phyloP scores from a whole-genome alignment of 2,797 vertebrate genomes.

The Channallabes apus region DNA sequence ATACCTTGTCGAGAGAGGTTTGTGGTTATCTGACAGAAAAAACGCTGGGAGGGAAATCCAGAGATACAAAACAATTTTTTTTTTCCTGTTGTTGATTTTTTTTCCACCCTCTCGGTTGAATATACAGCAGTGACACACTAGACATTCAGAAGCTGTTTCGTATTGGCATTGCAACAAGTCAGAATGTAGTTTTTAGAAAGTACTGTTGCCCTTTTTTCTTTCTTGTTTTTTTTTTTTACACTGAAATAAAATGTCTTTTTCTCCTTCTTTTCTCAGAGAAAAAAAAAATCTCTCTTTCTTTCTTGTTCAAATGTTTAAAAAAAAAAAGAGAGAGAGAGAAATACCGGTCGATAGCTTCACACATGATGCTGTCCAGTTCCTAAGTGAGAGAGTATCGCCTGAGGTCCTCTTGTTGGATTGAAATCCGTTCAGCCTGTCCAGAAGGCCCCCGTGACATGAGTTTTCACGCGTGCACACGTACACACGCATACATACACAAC shows the following conservation, averaged over 20 bases:
- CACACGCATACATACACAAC: no score
- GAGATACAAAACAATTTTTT: conserved; percentile 63
- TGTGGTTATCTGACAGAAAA: conserved; percentile 71
- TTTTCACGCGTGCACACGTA: conserved; percentile 34
- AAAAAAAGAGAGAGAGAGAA: conserved; percentile 52
- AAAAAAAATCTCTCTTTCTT: conserved; percentile 55
- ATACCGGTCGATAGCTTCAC: conserved; percentile 44
- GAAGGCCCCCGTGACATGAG: conserved; percentile 25
- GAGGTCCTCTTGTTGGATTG: conserved; percentile 34
- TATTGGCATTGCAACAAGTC: conserved; percentile 88
- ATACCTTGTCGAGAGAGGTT: conserved; percentile 94
- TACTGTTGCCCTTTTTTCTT: conserved; percentile 77
- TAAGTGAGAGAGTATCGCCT: conserved; percentile 33
- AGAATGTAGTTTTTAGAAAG: conserved; percentile 80
- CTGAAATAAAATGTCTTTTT: conserved; percentile 77
- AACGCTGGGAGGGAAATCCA: conserved; percentile 77
- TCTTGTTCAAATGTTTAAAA: conserved; percentile 22
- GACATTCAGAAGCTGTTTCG: conserved; percentile 95
- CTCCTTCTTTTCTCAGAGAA: conserved; percentile 61
- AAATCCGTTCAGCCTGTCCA: conserved; percentile 47
- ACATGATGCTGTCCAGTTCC: conserved; percentile 43
- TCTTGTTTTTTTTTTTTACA: conserved; percentile 65
- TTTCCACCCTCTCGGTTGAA: conserved; percentile 67
- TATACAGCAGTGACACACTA: conserved; percentile 88
- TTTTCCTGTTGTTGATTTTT: conserved; percentile 37